Evolutionary conservation across 2,888 invertebrate species (phyloP), one percentile per base, ranked within the genome.

Genomic region (Galeopsomyia nigrocyanea): DNA sequence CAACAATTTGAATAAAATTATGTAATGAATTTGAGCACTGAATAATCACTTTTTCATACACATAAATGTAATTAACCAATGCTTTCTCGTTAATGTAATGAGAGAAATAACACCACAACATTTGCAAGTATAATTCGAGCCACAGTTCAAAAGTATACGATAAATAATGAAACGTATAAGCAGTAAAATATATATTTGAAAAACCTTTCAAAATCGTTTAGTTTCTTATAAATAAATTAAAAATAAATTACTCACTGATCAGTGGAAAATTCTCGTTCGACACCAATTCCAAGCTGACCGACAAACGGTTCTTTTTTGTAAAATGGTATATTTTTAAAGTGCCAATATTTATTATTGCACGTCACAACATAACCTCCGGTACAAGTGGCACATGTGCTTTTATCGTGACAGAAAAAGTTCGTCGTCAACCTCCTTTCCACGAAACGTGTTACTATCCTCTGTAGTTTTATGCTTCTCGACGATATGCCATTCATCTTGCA

Each of bases 301-400:
- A 53, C 2, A 14, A 51, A 21, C 14, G 49, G 17, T 21, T 55
- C 6, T 14, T 53, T 19, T 58, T 68, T 55, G 16, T 55, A 49
- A 49, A 10, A 39, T 10, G 14, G 51, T 19, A 14, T 22, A 17
- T 3, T 26, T 58, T 65, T 39, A 13, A 9, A 31, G 67, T 55
- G 39, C 51, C 62, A 61, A 50, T 53, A 58, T 46, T 56, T 57
- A 3, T 56, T 21, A 61, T 22, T 53, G 57, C 39, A 17, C 3
- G 17, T 68, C 56, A 61, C 57, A 66, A 61, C 64, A 74, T 76
- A 76, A 76, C 75, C 75, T 76, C 58, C 58, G 31, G 50, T 6
- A 46, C 17, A 58, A 16, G 0, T 46, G 5, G 9, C 26, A 47
- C 31, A 1, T 57, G 50, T 13, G 17, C 22, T 75, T 51, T 31